Base-by-base conservation (phyloP, 2,113 vertebrate genomes). In the Crotalus horridus region DNA sequence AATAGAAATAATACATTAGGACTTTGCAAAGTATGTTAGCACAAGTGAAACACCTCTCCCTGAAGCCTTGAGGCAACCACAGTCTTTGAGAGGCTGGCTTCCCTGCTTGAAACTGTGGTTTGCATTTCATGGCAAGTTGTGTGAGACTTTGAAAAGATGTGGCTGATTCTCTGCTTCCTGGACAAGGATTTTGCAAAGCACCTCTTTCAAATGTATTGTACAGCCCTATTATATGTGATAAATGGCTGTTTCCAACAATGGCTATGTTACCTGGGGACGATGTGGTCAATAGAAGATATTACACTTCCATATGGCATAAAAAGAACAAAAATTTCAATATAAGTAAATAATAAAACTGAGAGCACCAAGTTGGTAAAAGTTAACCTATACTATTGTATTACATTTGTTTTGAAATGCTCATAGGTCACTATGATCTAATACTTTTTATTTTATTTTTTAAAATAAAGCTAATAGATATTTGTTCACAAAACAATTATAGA, bases 361-460 rank as follows among this genome's bases (percentile, higher is more conserved):
- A 6, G 33, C 15, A 43, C 33, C 74, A 81, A 43, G 1, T 7
- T 43, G 17, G 74, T 39, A 81, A 43, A 81, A 39, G 6, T 33
- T 39, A 81, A 81, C 33, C 33, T 2, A 21, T 81, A 1, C 7
- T 81, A 43, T 21, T 81, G 33, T 81, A 3, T 81, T 85, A 69
- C 17, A 61, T 39, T 91, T 58, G 2, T 15, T 33, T 24, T 64
- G 46, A 88, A 85, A 93, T 90, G 64, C 39, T 54, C 21, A 39
- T 54, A 64, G 13, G 15, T 93, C 90, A 64, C 46, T 33, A 29
- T 90, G 74, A 54, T 85, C 29, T 10, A 59, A 58, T 85, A 55
- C 21, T 85, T 90, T 92, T 81, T 87, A 59, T 87, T 92, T 58
- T 90, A 43, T 93, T 93, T 85, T 86, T n/a, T 39, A 85, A 61